Conservation (phyloP, 1,140 invertebrate species). For the Zaprionus inermis region DNA sequence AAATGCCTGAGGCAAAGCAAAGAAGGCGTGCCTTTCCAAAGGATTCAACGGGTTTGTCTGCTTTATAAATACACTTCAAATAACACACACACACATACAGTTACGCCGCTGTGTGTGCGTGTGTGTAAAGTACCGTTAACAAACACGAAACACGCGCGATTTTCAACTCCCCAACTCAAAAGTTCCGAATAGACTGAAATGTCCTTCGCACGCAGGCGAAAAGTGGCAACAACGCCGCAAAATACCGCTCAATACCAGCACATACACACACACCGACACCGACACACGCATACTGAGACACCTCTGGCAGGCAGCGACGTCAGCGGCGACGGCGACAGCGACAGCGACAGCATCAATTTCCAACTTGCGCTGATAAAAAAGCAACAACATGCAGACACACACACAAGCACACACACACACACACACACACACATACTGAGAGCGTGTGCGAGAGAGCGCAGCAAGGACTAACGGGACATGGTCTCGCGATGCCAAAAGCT, state of each 20-base stretch:
- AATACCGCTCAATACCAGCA: constrained; percentile 31
- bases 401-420: constrained; percentile 12
- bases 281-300: constrained; percentile 36
- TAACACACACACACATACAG: constrained; percentile 3
- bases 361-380: constrained; percentile 47
- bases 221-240: constrained; percentile 46
- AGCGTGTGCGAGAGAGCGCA: not conserved
- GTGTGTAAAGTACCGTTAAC: constrained; percentile 22
- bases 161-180: constrained; percentile 67
- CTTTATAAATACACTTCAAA: not conserved
- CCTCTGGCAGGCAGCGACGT: constrained; percentile 20
- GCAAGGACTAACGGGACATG: constrained; percentile 45
- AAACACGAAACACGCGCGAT: constrained; percentile 56
- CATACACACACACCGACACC: constrained; percentile 44
- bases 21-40: not conserved
- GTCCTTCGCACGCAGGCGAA: constrained; percentile 60
- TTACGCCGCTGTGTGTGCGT: not conserved
- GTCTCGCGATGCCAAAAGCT: constrained; percentile 50
- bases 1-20: constrained; percentile 11
- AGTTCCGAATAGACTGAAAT: constrained; percentile 68
- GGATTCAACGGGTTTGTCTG: constrained; percentile 2
- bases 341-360: constrained; percentile 54
- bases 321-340: constrained; percentile 28
- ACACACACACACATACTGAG: constrained; percentile 8
- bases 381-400: constrained; percentile 19